Evolutionary conservation across 2,797 vertebrate genomes (phyloP).

Genomic region (Enteromius treurensis): DNA sequence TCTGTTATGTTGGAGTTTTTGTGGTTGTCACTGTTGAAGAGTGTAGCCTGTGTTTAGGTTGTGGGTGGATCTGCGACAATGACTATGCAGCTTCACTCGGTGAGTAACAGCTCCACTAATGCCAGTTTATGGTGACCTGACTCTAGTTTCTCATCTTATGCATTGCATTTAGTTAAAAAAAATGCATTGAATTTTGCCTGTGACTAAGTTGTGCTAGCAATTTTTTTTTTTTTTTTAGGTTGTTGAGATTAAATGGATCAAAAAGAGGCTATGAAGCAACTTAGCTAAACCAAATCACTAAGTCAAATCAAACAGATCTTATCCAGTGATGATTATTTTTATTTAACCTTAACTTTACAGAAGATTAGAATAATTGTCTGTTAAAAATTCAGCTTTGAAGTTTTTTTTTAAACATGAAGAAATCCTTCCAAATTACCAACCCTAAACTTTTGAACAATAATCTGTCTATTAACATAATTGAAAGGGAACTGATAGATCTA

Average conservation of each 20-base stretch:
- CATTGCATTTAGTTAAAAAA: not conserved
- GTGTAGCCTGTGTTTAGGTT: not conserved
- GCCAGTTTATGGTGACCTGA: not conserved
- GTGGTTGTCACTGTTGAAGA: not conserved
- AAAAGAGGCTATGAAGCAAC: too few relatives aligned
- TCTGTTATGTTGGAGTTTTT: not conserved
- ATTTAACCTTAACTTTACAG: not conserved
- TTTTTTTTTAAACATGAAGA: too few relatives aligned
- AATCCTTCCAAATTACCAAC: not conserved
- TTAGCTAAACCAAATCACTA: too few relatives aligned
- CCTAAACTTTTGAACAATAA: not conserved
- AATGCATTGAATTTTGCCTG: not conserved
- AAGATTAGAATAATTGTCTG: too few relatives aligned
- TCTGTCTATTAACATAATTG: too few relatives aligned
- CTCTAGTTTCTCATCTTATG: not conserved
- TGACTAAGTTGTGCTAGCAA: not conserved
- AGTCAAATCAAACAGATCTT: not conserved
- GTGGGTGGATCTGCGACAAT: not conserved
- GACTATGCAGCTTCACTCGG: not conserved
- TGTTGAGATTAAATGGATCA: not conserved
- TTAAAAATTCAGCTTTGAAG: too few relatives aligned
- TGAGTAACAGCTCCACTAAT: not conserved
- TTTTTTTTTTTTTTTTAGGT: not conserved
- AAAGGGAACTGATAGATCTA: too few relatives aligned
- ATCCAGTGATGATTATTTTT: not conserved